phyloP scores from a whole-genome alignment of 2,797 vertebrate genomes.

The Acestrorhynchus altus region DNA sequence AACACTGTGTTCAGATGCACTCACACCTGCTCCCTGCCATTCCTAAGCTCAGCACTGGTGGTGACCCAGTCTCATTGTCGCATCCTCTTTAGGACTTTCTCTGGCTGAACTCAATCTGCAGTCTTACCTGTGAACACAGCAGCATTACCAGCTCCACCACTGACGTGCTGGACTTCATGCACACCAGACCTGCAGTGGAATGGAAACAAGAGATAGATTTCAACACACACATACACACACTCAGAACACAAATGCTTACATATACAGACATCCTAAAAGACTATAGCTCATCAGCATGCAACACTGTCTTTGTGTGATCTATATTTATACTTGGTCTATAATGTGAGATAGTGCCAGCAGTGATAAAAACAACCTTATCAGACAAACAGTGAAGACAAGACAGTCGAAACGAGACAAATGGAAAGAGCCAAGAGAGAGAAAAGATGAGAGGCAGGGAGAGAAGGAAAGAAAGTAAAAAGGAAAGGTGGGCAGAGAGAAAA shows the following conservation, averaged over 20 bases:
- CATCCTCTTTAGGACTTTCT: no score
- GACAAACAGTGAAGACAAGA: slow-evolving; percentile 39
- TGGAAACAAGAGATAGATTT: slow-evolving; percentile 63
- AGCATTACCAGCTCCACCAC: slow-evolving; percentile 99
- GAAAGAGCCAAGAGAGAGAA: neutral
- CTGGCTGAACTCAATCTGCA: neutral
- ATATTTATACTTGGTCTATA: neutral
- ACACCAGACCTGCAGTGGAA: slow-evolving; percentile 87
- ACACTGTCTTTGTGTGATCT: neutral
- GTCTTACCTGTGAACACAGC: slow-evolving; percentile 95
- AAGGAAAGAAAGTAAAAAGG: neutral
- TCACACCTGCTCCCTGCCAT: no score
- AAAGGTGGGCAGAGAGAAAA: neutral
- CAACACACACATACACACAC: neutral
- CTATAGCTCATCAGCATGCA: neutral
- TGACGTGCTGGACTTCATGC: slow-evolving; percentile 98
- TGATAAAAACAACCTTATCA: slow-evolving; percentile 28
- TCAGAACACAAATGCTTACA: neutral
- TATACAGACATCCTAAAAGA: neutral
- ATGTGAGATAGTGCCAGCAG: neutral
- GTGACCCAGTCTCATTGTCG: no score
- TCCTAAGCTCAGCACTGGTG: no score
- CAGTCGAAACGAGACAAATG: slow-evolving; percentile 31
- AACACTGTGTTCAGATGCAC: no score
- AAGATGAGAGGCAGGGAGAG: neutral